Percentiles rank a stretch among this genome's conserved stretches.
These are phyloP conservation scores for Acleris holmiana DNA, from an alignment of 2,888 invertebrate genomes.

Conservation along the genomic window DNA sequence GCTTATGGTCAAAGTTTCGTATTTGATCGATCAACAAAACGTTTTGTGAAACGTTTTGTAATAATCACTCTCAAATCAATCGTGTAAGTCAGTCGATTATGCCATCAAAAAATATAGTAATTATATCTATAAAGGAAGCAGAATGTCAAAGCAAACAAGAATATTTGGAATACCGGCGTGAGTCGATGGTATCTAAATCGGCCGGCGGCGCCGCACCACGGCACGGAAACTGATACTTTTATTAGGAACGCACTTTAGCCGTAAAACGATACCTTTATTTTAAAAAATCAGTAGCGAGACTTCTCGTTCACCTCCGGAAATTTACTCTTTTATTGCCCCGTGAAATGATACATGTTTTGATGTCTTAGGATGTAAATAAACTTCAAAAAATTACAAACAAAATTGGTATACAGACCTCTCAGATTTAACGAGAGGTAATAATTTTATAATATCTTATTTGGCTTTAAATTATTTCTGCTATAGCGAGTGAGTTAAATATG, in stretches of 20 bases:
- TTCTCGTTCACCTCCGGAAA: constrained; percentile 31
- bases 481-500: constrained; percentile 31
- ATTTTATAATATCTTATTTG: background rate
- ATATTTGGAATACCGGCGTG: constrained; percentile 22
- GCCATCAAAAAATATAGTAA: too few relatives aligned
- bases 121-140: background rate
- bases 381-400: background rate
- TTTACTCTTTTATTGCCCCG: constrained; percentile 2
- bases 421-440: too few relatives aligned
- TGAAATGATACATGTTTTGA: background rate
- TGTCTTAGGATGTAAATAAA: background rate
- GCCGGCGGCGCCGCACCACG: constrained; percentile 19
- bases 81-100: too few relatives aligned
- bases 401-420: too few relatives aligned
- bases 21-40: too few relatives aligned
- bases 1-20: too few relatives aligned
- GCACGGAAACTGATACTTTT: constrained; percentile 65
- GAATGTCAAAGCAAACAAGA: constrained; percentile 21
- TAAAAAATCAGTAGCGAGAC: constrained; percentile 59
- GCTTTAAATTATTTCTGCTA: constrained; percentile 17
- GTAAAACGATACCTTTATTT: constrained; percentile 62
- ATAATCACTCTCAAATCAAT: too few relatives aligned
- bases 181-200: constrained; percentile 33
- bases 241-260: constrained; percentile 52
- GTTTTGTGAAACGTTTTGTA: too few relatives aligned